A percentile compares a stretch with the other conserved stretches of the same genome.
Evolutionary conservation across 2,888 invertebrate genomes (phyloP).

Genomic region (Cheilosia vulpina): DNA sequence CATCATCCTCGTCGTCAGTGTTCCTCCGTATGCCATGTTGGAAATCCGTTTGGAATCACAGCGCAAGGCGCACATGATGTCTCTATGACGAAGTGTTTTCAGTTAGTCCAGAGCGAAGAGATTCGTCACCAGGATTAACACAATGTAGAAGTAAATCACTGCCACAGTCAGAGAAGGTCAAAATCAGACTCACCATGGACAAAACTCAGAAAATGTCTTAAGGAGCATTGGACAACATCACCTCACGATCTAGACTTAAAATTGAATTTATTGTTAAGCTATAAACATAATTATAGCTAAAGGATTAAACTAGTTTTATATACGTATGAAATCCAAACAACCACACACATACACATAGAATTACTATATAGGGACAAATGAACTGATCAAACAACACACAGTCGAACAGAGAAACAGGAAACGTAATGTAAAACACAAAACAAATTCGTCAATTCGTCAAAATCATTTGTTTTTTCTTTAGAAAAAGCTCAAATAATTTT

Average conservation of each 20-base stretch:
- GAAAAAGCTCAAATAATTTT: slow-evolving; percentile 15
- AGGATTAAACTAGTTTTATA: slow-evolving; percentile 25
- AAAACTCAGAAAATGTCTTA: neutral
- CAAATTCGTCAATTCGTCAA: slow-evolving; percentile 46
- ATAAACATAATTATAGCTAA: neutral
- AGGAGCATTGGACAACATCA: neutral
- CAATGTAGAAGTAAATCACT: slow-evolving; percentile 78
- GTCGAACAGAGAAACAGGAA: slow-evolving; percentile 26
- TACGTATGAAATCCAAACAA: neutral
- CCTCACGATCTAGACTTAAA: slow-evolving; percentile 25
- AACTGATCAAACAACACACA: slow-evolving; percentile 27
- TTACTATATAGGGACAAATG: slow-evolving; percentile 20
- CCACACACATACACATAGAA: slow-evolving; percentile 4
- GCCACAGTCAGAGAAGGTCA: slow-evolving; percentile 23
- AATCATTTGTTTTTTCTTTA: slow-evolving; percentile 27
- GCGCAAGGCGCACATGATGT: slow-evolving; percentile 81
- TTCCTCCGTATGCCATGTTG: slow-evolving; percentile 82
- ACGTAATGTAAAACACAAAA: slow-evolving; percentile 1
- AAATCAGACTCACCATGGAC: neutral
- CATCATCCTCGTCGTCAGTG: slow-evolving; percentile 82
- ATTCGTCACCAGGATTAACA: slow-evolving; percentile 80
- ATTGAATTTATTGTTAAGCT: slow-evolving; percentile 16
- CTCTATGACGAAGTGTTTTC: slow-evolving; percentile 83
- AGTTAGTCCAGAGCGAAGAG: slow-evolving; percentile 81
- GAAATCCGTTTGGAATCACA: slow-evolving; percentile 83